A percentile compares a stretch with the other conserved stretches of the same genome.
Evolutionary conservation across 2,113 vertebrate genomes (phyloP).

Genomic region (Nycticorax nycticorax): DNA sequence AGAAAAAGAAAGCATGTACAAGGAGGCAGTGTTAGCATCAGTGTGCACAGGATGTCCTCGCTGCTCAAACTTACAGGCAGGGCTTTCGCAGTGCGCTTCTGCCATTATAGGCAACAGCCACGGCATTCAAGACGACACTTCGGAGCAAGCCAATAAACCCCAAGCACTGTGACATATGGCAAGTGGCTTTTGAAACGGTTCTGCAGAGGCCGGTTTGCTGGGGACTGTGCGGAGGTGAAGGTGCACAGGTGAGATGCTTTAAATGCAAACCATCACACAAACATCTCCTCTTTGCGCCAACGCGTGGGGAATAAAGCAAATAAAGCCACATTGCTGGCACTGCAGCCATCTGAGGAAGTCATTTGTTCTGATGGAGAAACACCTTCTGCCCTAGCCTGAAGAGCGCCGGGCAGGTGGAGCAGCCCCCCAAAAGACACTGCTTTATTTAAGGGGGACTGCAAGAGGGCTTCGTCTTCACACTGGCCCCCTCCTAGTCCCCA

Average conservation of each 20-base stretch:
- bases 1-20: background rate
- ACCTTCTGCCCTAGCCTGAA: background rate
- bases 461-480: background rate
- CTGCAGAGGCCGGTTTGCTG: background rate
- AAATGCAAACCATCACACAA: rapidly evolving
- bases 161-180: rapidly evolving
- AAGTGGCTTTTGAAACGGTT: background rate
- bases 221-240: rapidly evolving
- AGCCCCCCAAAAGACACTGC: background rate
- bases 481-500: no score
- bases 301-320: rapidly evolving
- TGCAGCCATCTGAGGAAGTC: rapidly evolving
- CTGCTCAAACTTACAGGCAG: rapidly evolving
- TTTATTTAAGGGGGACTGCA: background rate
- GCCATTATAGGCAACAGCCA: rapidly evolving
- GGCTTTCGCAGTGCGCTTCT: background rate
- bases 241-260: background rate
- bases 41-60: rapidly evolving
- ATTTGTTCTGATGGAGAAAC: background rate
- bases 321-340: rapidly evolving
- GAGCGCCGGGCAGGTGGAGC: background rate
- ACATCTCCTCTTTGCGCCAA: background rate
- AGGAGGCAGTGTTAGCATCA: background rate
- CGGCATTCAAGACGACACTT: rapidly evolving
- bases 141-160: background rate